Percentiles rank a stretch among this genome's conserved stretches.
phyloP scores from a whole-genome alignment of 92 coral and sea anemone species.

The Palythoa grandiflora region DNA sequence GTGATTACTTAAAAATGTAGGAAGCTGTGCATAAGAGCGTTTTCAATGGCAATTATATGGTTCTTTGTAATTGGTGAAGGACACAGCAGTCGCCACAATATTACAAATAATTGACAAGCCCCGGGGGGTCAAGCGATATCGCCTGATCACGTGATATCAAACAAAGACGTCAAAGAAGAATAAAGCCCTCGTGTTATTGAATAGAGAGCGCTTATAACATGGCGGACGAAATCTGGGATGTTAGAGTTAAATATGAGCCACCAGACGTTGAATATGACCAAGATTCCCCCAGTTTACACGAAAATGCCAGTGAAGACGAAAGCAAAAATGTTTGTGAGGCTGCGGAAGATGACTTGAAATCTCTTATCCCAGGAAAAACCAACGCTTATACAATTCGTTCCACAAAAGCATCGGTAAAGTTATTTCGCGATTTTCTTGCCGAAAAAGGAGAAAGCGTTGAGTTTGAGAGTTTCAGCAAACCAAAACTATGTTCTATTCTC shows the following conservation, averaged over 20 bases:
- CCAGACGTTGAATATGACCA: conserved; percentile 52
- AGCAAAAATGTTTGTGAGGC: conserved; percentile 70
- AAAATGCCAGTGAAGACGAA: conserved; percentile 55
- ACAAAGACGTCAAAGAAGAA: conserved; percentile 43
- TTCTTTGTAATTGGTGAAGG: neutral
- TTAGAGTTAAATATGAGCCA: conserved; percentile 35
- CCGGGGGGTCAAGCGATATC: conserved; percentile 49
- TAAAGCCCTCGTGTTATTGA: conserved; percentile 56
- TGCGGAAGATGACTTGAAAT: conserved; percentile 77
- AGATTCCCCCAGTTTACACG: conserved; percentile 43
- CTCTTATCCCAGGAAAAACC: conserved; percentile 77
- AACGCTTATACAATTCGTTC: conserved; percentile 87
- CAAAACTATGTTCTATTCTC: conserved; percentile 72
- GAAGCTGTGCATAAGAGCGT: neutral
- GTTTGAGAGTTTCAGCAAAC: conserved; percentile 78
- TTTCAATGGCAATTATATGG: neutral
- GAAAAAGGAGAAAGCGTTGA: conserved; percentile 79
- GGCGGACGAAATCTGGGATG: conserved; percentile 51
- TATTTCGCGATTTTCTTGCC: conserved; percentile 88
- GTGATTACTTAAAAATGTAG: conserved; percentile 4
- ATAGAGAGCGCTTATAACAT: conserved; percentile 47
- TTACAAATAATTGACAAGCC: conserved; percentile 38
- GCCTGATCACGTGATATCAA: conserved; percentile 52
- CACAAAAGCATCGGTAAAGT: conserved; percentile 83
- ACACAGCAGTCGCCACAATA: conserved; percentile 4